phyloP scores from a whole-genome alignment of 2,888 invertebrate genomes.

The Eremobia ochroleuca region DNA sequence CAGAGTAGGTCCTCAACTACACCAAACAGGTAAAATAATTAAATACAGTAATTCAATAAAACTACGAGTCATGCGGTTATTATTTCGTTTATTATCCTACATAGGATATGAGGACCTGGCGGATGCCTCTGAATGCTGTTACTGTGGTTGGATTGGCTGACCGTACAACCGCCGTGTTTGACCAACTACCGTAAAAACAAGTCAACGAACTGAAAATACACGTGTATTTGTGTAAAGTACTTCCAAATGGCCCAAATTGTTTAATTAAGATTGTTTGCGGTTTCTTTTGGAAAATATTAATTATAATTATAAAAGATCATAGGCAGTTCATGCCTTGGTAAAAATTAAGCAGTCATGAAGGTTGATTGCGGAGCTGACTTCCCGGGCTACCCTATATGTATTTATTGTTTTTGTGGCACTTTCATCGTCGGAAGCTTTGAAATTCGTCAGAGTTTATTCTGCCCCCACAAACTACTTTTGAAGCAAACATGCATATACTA shows the following conservation, averaged over 20 bases:
- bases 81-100: neutral
- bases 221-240: slow-evolving; percentile 14
- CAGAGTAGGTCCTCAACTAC: neutral
- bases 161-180: slow-evolving; percentile 4
- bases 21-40: neutral
- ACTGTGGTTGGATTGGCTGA: neutral
- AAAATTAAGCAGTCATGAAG: neutral
- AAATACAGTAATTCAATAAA: neutral
- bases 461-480: neutral
- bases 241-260: neutral
- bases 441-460: neutral
- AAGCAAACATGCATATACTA: neutral
- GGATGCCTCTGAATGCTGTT: slow-evolving; percentile 7
- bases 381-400: neutral
- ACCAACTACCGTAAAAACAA: slow-evolving; percentile 25
- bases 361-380: neutral
- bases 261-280: too few relatives aligned
- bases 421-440: neutral
- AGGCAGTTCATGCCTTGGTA: neutral
- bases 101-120: neutral
- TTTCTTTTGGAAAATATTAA: neutral
- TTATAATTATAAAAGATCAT: neutral
- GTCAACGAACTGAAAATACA: slow-evolving; percentile 19
- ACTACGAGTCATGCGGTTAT: neutral
- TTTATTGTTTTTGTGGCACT: neutral